phyloP scores from a whole-genome alignment of 2,113 vertebrate genomes.

The Crocuta crocuta region DNA sequence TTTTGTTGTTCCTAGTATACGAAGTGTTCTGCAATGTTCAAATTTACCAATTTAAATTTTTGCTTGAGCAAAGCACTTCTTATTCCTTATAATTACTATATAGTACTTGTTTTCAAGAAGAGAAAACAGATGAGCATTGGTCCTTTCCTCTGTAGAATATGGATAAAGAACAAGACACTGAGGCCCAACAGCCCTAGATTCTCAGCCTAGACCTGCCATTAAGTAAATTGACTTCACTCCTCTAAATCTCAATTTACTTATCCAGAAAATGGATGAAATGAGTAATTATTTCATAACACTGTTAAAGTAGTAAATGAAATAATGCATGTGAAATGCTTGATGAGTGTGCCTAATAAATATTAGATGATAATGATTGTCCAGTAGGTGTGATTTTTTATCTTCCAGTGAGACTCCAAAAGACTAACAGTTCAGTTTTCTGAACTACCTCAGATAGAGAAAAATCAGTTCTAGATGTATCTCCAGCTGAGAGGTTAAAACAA shows the following conservation, averaged over 20 bases:
- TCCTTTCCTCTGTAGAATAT: background rate
- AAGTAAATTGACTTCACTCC: background rate
- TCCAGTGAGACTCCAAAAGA: background rate
- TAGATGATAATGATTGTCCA: background rate
- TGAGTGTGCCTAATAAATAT: slow-evolving; percentile 16
- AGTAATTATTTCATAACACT: background rate
- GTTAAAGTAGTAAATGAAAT: background rate
- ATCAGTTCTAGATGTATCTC: background rate
- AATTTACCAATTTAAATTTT: background rate
- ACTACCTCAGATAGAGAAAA: background rate
- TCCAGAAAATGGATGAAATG: background rate
- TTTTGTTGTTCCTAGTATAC: too few relatives aligned
- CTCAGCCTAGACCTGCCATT: background rate
- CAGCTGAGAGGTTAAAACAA: background rate
- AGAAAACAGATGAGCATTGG: background rate
- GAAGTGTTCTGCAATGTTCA: background rate
- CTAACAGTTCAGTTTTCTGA: background rate
- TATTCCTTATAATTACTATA: background rate
- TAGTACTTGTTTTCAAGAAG: background rate
- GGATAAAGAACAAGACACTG: background rate
- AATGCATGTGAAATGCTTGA: background rate
- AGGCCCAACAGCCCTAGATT: background rate
- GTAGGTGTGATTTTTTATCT: background rate
- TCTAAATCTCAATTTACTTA: background rate
- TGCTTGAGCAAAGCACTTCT: background rate